phyloP scores from a whole-genome alignment of 2,797 vertebrate genomes.

The Streptopelia turtur region DNA sequence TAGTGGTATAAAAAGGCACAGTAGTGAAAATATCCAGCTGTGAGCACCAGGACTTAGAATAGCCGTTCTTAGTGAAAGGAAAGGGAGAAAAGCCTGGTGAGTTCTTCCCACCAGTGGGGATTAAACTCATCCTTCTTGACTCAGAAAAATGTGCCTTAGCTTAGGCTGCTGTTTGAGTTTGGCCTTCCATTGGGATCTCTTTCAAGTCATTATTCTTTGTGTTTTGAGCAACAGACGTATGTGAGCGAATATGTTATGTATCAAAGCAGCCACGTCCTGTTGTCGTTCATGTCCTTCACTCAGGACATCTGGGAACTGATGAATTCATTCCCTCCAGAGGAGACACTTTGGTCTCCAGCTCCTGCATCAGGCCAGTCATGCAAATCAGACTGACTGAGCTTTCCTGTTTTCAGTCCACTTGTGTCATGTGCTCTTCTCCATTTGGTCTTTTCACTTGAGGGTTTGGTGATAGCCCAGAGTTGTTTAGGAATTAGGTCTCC shows the following conservation, averaged over 20 bases:
- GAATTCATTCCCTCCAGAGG: conserved; percentile 10
- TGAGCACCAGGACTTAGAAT: not conserved
- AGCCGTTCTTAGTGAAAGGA: not conserved
- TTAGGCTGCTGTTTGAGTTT: not conserved
- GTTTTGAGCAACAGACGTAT: not conserved
- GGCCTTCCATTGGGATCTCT: not conserved
- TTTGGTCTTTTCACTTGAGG: conserved; percentile 29
- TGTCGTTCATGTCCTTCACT: conserved; percentile 14
- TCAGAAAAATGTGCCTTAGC: not conserved
- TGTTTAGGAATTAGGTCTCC: conserved; percentile 24
- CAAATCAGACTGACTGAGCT: conserved; percentile 19
- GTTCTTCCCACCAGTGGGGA: not conserved
- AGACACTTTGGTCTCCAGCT: conserved; percentile 19
- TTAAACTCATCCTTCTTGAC: not conserved
- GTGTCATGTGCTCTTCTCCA: not conserved
- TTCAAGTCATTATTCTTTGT: not conserved
- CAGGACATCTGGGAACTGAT: not conserved
- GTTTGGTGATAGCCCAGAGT: conserved; percentile 20
- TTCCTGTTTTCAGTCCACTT: conserved; percentile 23
- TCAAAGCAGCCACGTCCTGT: not conserved
- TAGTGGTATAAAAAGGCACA: not conserved
- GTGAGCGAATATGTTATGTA: not conserved
- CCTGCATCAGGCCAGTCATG: not conserved
- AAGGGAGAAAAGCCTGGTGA: not conserved
- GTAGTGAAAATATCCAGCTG: not conserved